Base-by-base conservation (phyloP, 2,113 vertebrate species). In the Hippoglossus stenolepis region DNA sequence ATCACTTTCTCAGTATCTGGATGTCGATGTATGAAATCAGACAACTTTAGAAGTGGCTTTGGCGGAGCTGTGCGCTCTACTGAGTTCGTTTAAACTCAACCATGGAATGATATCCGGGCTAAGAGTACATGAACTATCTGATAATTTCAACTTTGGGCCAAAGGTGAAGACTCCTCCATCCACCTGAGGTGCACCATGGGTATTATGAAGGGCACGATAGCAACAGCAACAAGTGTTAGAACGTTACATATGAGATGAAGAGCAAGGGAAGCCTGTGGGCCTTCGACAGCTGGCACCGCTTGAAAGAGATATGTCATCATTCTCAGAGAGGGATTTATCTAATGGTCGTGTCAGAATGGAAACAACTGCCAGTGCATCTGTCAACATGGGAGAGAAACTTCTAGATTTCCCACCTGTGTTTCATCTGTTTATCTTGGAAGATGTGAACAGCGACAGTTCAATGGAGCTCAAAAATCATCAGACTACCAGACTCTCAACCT, bases 351-450 rank as follows among this genome's bases (percentile, higher is more conserved):
- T 31, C 26, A 31, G 8, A 8, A 57, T 13, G 3, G 15, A 24
- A 57, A 26, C 12, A 57, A 57, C 56, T 24, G 21, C 54, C 11
- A 4, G 21, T 21, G 58, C 31, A 35, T 9, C 28, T 28, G 57
- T 24, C 24, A 35, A 20, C 17, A 4, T 35, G 17, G 7, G 26
- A 35, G 15, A 31, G 31, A 62, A 10, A 12, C 17, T 21, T 62
- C 24, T 18, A 57, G n/a, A 23, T 11, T 18, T 56, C 49, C n/a
- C 54, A 57, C 21, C 11, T 13, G 9, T 38, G 17, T 62, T n/a
- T 40, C 67, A 43, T 58, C 15, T 70, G 49, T 68, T 57, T 69
- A 18, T 57, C 59, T 61, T 61, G 28, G 59, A 40, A 8, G 31
- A n/a, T 56, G 28, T 38, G 51, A 56, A 15, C 51, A 0, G 49